Evolutionary conservation across 2,113 vertebrate genomes (phyloP).

Genomic region (Rutilus rutilus): DNA sequence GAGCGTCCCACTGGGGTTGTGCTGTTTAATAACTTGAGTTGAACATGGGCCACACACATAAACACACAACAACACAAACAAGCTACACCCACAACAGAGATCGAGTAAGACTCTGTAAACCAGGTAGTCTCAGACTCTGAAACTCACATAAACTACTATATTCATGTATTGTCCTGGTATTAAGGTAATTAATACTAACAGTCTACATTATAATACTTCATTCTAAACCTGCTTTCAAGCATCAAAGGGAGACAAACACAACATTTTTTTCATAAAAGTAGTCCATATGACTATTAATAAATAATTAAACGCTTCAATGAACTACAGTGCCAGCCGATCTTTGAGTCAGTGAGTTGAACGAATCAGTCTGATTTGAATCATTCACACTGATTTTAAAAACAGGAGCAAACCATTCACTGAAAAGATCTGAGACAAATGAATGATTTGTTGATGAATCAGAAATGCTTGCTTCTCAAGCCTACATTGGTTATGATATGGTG

Average conservation of each 20-base stretch:
- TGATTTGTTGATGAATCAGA: too few relatives aligned
- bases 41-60: constrained; percentile 22
- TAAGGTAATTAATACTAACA: neutral
- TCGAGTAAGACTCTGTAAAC: neutral
- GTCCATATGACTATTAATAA: neutral
- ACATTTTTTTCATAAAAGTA: neutral
- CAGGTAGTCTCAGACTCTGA: neutral
- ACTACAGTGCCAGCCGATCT: neutral
- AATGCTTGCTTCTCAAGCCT: too few relatives aligned
- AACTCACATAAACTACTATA: neutral
- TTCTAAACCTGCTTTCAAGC: neutral
- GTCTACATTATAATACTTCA: too few relatives aligned
- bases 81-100: constrained; percentile 2
- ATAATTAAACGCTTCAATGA: neutral
- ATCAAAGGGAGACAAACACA: neutral
- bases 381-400: neutral
- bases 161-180: neutral
- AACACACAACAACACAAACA: constrained; percentile 12
- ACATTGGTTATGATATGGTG: too few relatives aligned
- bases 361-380: neutral
- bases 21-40: constrained; percentile 25
- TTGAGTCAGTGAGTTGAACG: neutral
- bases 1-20: constrained; percentile 19
- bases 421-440: too few relatives aligned
- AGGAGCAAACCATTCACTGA: neutral